These are phyloP conservation scores for Prochilodus magdalenae DNA, from an alignment of 2,113 vertebrate genomes.

Conservation along the genomic window DNA sequence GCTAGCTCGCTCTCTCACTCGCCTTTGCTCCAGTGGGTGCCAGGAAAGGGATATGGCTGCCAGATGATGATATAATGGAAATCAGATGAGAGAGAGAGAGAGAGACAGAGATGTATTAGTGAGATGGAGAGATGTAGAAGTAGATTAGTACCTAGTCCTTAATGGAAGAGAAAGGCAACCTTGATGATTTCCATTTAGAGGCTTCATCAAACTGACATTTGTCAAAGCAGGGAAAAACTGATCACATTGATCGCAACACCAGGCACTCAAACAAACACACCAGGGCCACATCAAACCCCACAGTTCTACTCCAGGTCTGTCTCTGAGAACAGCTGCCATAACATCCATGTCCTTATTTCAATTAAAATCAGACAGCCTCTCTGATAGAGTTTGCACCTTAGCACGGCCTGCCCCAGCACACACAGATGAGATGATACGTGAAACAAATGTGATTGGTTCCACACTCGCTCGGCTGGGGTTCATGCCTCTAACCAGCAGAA, in stretches of 20 bases:
- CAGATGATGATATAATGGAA: constrained; percentile 64
- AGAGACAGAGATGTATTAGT: constrained; percentile 6
- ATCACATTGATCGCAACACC: constrained; percentile 58
- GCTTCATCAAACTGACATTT: constrained; percentile 54
- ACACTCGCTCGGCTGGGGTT: constrained; percentile 63
- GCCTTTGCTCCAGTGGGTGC: constrained; percentile 40
- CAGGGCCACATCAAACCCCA: constrained; percentile 1
- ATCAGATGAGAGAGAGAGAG: constrained; percentile 49
- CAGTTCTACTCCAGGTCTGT: constrained; percentile 55
- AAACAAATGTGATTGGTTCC: constrained; percentile 75
- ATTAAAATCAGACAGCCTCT: constrained; percentile 70
- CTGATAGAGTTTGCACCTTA: constrained; percentile 67
- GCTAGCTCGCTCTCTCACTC: not conserved
- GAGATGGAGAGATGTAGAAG: too few relatives aligned
- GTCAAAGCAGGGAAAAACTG: constrained; percentile 42
- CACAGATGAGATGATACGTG: constrained; percentile 68
- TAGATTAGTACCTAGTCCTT: not conserved
- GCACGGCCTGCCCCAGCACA: constrained; percentile 56
- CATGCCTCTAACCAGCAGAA: constrained; percentile 61
- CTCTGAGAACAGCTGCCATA: constrained; percentile 53
- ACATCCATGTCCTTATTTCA: constrained; percentile 73
- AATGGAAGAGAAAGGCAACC: constrained; percentile 22
- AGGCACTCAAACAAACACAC: constrained; percentile 27
- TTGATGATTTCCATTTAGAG: constrained; percentile 48
- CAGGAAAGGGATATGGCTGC: constrained; percentile 61